phyloP scores from a whole-genome alignment of 2,888 invertebrate genomes.

The Drosophila macrothrix region DNA sequence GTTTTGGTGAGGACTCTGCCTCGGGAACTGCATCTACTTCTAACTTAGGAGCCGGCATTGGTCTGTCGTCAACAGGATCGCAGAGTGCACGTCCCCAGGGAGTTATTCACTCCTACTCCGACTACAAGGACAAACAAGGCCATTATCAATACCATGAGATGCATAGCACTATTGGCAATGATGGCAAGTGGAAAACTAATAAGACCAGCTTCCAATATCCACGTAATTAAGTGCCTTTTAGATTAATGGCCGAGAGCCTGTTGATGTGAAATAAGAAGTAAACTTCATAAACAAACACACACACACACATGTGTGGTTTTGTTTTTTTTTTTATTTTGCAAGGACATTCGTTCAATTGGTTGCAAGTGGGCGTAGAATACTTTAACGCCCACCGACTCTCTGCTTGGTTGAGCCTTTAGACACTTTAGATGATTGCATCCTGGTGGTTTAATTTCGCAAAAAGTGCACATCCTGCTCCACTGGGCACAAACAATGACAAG shows the following conservation, averaged over 20 bases:
- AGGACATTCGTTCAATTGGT: slow-evolving; percentile 24
- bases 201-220: slow-evolving; percentile 13
- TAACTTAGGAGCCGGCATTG: not conserved
- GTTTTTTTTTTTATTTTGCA: slow-evolving; percentile 11
- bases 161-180: not conserved
- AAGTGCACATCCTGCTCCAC: slow-evolving; percentile 60
- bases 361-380: slow-evolving; percentile 30
- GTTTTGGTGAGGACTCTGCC: slow-evolving; percentile 61
- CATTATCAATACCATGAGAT: not conserved
- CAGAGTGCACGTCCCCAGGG: not conserved
- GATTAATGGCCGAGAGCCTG: slow-evolving; percentile 20
- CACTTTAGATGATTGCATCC: slow-evolving; percentile 75
- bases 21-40: not conserved
- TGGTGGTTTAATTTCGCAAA: slow-evolving; percentile 64
- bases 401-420: not conserved
- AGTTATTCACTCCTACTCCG: not conserved
- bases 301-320: slow-evolving; percentile 7
- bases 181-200: slow-evolving; percentile 18
- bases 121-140: slow-evolving; percentile 21
- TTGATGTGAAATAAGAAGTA: slow-evolving; percentile 39
- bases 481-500: slow-evolving; percentile 67
- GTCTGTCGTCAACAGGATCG: not conserved
- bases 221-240: slow-evolving; percentile 13
- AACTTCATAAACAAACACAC: slow-evolving; percentile 27
- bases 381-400: not conserved